Conservation (phyloP, 2,797 vertebrate genomes). For the Cirrhinus mrigala region DNA sequence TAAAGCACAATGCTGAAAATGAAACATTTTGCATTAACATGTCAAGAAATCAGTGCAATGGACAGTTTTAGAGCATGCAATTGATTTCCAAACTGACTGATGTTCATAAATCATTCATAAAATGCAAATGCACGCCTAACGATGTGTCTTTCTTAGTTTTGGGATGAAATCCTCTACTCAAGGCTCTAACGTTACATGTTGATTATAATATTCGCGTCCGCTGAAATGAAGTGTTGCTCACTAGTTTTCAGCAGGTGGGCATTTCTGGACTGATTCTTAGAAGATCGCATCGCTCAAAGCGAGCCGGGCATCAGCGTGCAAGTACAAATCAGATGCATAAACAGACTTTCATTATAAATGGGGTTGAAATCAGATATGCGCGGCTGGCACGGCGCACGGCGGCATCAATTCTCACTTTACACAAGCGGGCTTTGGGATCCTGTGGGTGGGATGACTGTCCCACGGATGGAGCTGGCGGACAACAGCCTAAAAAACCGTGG, state of each 20-base stretch:
- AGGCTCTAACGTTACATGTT: neutral
- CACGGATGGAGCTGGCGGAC: neutral
- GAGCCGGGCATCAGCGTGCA: neutral
- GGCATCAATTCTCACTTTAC: conserved; percentile 15
- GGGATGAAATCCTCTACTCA: neutral
- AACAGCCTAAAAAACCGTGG: neutral
- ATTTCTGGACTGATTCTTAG: neutral
- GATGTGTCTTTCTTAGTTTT: neutral
- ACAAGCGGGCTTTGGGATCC: neutral
- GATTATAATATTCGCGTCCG: fast-evolving
- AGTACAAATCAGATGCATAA: neutral
- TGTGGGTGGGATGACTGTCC: conserved; percentile 7
- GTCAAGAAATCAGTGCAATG: too few relatives aligned
- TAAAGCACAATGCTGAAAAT: neutral
- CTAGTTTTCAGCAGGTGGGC: conserved; percentile 26
- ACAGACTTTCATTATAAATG: neutral
- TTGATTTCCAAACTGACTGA: neutral
- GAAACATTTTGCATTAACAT: neutral
- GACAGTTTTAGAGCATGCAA: neutral
- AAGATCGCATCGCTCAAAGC: neutral
- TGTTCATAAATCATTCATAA: neutral
- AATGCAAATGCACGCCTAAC: neutral
- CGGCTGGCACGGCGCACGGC: conserved; percentile 20
- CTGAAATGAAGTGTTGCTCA: neutral
- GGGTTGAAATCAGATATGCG: neutral